Evolutionary conservation across 2,888 invertebrate species (phyloP).

Genomic region (Opisthograptis luteolata): DNA sequence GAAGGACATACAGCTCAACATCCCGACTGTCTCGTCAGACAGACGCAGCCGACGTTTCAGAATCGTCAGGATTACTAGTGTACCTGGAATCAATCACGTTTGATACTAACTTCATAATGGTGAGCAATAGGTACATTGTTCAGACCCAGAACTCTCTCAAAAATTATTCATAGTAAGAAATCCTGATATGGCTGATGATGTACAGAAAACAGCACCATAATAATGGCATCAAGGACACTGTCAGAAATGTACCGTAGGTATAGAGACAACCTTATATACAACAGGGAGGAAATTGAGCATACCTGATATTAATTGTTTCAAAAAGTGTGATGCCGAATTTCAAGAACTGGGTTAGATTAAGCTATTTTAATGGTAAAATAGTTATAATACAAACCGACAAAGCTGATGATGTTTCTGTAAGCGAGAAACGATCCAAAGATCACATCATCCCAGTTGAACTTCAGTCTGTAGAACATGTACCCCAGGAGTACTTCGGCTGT

Average conservation of each 20-base stretch:
- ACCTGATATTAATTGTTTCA: too few species aligned
- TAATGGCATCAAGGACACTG: too few species aligned
- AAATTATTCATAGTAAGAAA: too few species aligned
- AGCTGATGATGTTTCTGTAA: conserved; percentile 72
- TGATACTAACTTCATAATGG: too few species aligned
- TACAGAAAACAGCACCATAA: too few species aligned
- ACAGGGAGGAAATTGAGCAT: too few species aligned
- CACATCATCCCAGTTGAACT: conserved; percentile 77
- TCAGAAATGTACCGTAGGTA: too few species aligned
- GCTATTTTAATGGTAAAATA: background rate
- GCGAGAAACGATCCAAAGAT: conserved; percentile 76
- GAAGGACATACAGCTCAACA: conserved; percentile 69
- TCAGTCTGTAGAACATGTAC: conserved; percentile 77
- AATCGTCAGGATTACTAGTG: conserved; percentile 69
- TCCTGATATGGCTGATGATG: too few species aligned
- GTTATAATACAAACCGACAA: conserved; percentile 63
- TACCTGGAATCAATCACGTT: conserved; percentile 53
- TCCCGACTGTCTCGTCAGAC: conserved; percentile 71
- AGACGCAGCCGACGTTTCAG: conserved; percentile 65
- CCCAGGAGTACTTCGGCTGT: conserved; percentile 74
- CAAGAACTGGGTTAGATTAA: background rate
- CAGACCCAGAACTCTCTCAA: too few species aligned
- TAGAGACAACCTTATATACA: too few species aligned
- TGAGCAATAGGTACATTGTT: too few species aligned
- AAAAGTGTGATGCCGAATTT: too few species aligned